A percentile compares a stretch with the other conserved stretches of the same genome.
Conservation (phyloP, 2,888 invertebrate genomes). For the Pogonocherus hispidulus region DNA sequence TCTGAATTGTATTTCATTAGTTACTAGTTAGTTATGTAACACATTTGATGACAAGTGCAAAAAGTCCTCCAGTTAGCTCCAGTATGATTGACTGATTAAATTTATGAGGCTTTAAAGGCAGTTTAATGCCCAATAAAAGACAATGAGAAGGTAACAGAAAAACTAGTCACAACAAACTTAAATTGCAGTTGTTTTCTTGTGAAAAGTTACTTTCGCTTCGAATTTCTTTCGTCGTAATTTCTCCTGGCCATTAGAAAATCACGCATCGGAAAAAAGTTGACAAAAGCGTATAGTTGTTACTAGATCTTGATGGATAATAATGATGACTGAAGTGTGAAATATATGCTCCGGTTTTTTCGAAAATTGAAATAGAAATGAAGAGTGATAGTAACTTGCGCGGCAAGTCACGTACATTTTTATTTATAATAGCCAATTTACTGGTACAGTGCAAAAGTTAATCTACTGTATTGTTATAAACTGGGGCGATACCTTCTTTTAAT, state of each 20-base stretch:
- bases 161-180: neutral
- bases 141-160: conserved; percentile 12
- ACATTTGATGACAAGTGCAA: too few relatives aligned
- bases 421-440: conserved; percentile 26
- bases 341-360: neutral
- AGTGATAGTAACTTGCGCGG: neutral
- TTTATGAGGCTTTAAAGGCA: too few relatives aligned
- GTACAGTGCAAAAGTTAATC: conserved; percentile 23
- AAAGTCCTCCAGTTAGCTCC: too few relatives aligned
- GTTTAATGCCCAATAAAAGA: conserved; percentile 6
- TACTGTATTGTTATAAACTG: neutral
- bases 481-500: conserved; percentile 20
- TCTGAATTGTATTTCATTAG: too few relatives aligned
- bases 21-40: too few relatives aligned
- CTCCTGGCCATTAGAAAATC: neutral
- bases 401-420: conserved; percentile 13
- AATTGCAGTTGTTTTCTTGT: neutral
- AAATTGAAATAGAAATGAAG: neutral
- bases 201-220: conserved; percentile 1
- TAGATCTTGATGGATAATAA: neutral
- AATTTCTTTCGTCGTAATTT: conserved; percentile 1
- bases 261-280: neutral
- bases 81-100: too few relatives aligned
- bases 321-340: conserved; percentile 4
- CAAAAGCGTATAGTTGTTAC: neutral